Evolutionary conservation across 2,888 invertebrate genomes (phyloP), one percentile per base, ranked within the genome.

Genomic region (Colostygia pectinataria): DNA sequence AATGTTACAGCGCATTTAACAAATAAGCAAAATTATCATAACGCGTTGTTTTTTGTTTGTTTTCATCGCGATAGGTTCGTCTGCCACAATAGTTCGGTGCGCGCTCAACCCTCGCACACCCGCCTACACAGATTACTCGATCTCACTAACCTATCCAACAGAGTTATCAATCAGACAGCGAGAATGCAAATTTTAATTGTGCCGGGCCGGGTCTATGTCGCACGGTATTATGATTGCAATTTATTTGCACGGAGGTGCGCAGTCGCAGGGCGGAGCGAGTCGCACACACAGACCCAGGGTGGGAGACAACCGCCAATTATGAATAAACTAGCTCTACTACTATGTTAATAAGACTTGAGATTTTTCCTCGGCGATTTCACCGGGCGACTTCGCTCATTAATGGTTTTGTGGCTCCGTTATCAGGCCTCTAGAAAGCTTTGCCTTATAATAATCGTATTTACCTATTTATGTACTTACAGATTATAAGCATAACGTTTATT

Each of bases 151-250:
- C 74, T 74, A 77, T 73, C 70, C 73, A 81, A 83, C 81, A 77
- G 64, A 85, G 80, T 83, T 83, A 88, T 87, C 86, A 87, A 88
- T 88, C 84, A 86, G 71, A 76, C 65, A 65, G 69, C 77, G 71
- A 68, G 80, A 84, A 88, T 88, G 86, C 83, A 84, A 88, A 87
- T 89, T 83, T 85, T 83, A 88, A 87, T 87, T 84, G 84, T 85
- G 65, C 63, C 58, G 63, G 66, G 67, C 71, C 58, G 72, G 72
- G 74, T 72, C 72, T 69, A 63, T 74, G 77, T 82, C 78, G 72
- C 74, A 58, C 64, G 71, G 66, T 83, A 81, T 85, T 84, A 85
- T 78, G 76, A 71, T 74, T 61, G 74, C 79, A 77, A 83, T 84
- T 79, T 82, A 82, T 85, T 80, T 74, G 69, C 71, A 62, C 69